Base-by-base conservation (phyloP, 2,888 invertebrate species). In the Athrips mouffetella region DNA sequence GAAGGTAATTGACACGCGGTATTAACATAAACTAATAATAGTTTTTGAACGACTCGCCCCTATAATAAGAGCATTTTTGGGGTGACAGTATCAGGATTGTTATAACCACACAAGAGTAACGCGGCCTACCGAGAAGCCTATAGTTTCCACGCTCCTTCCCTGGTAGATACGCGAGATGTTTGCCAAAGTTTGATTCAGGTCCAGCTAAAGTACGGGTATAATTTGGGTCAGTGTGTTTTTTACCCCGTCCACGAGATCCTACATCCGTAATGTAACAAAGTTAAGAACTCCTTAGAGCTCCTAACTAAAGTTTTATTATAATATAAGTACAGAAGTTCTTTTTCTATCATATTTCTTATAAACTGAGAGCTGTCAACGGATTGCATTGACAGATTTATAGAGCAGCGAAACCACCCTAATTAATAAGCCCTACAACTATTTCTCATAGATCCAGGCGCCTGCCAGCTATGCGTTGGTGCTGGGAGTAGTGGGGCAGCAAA, bases 161-260 rank as follows among this genome's bases (percentile, higher is more conserved):
- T 54, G 59, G 79, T 79, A 81, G 80, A 79, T 79, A 78, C 77
- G 75, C 77, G 77, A 78, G 79, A 81, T 86, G 83, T 86, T 86
- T 84, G 78, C 75, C 65, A 81, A 86, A 86, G 73, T 86, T 86
- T 86, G 85, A 86, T 84, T 86, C 83, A 84, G 80, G 71, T 65
- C 67, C 70, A 70, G 69, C 68, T 70, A 69, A 76, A 80, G 82
- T 80, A 77, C 71, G 63, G 69, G 70, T 65, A 73, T 80, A 80
- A 83, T 80, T 80, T 78, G 73, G 63, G 58, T 62, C 64, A 63
- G 64, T 61, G 69, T 71, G 70, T 73, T 66, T 70, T 62, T 62
- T 67, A 62, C 65, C 66, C 67, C 60, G 65, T 62, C 67, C 65
- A 67, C 60, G 66, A 65, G 63, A 59, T 56, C 56, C 46, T 59